Evolutionary conservation across 2,797 vertebrate species (phyloP).

Genomic region (Meriones psammophilus): DNA sequence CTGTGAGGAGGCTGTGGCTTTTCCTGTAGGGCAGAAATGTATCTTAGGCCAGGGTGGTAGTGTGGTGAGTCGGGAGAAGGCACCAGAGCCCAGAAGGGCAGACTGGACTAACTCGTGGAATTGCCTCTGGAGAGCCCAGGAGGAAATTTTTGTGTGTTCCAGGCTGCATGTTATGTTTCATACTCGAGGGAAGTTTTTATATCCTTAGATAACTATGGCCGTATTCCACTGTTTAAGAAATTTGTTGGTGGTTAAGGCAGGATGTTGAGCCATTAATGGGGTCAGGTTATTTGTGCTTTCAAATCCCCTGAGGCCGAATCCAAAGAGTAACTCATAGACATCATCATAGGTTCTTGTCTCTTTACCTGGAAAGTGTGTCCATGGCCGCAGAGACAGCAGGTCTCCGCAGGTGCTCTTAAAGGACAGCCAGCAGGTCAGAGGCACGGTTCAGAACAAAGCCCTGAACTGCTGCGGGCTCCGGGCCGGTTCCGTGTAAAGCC

Average conservation of each 20-base stretch:
- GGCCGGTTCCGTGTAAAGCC: not conserved
- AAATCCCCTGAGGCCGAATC: not conserved
- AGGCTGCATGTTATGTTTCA: not conserved
- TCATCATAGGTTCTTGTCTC: not conserved
- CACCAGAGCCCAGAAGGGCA: not conserved
- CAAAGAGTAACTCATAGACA: not conserved
- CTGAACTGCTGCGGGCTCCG: not conserved
- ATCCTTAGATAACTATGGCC: not conserved
- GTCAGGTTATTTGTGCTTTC: not conserved
- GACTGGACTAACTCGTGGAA: fast-evolving
- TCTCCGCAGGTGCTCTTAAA: not conserved
- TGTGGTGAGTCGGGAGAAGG: not conserved
- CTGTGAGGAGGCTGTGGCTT: not conserved
- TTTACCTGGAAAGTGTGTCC: not conserved
- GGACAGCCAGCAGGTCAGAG: not conserved
- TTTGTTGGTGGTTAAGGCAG: not conserved
- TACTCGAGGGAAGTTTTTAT: not conserved
- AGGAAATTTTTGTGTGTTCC: not conserved
- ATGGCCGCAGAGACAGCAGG: not conserved
- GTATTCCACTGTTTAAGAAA: not conserved
- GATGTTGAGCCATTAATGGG: not conserved
- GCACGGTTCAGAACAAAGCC: not conserved
- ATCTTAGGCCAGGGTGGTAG: not conserved
- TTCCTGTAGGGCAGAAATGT: not conserved
- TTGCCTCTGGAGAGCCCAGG: not conserved